Evolutionary conservation across 2,113 vertebrate genomes (phyloP).

Genomic region (Prochilodus magdalenae): DNA sequence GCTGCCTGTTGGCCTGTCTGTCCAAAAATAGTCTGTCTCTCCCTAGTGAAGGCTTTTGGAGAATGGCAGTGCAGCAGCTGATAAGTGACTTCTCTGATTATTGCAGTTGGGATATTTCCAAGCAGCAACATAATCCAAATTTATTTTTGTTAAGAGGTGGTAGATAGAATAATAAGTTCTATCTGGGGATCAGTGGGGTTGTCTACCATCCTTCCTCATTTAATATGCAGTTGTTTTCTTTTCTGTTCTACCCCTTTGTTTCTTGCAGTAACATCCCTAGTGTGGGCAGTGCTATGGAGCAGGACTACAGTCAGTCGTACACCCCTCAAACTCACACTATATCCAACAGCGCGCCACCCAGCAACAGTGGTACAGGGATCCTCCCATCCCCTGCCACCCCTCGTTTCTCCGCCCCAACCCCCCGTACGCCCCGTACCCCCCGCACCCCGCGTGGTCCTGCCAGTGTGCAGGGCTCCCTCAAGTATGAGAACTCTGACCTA

Average conservation of each 20-base stretch:
- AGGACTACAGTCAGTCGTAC: conserved; percentile 91
- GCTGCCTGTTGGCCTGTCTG: conserved; percentile 60
- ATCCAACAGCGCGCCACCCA: conserved; percentile 92
- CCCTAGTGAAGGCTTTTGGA: conserved; percentile 50
- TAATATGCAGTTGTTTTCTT: no score
- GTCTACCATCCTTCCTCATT: no score
- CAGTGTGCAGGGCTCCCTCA: conserved; percentile 94
- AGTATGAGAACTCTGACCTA: conserved; percentile 94
- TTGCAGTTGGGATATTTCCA: neutral
- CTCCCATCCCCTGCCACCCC: conserved; percentile 95
- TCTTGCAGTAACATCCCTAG: conserved; percentile 76
- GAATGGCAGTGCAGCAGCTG: conserved; percentile 31
- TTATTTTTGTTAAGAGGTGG: neutral
- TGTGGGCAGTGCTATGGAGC: conserved; percentile 90
- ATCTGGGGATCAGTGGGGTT: conserved; percentile 3
- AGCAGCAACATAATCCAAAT: neutral
- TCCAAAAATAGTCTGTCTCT: conserved; percentile 69
- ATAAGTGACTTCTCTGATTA: neutral
- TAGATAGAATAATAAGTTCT: no score
- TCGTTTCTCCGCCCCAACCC: conserved; percentile 90
- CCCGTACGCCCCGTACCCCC: conserved; percentile 91
- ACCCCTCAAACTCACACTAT: conserved; percentile 95
- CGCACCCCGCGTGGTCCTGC: conserved; percentile 92
- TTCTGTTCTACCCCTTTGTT: neutral
- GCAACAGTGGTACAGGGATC: conserved; percentile 90